Percentiles rank a stretch among this genome's conserved stretches.
phyloP scores from a whole-genome alignment of 2,113 vertebrate species.

The Merops nubicus region DNA sequence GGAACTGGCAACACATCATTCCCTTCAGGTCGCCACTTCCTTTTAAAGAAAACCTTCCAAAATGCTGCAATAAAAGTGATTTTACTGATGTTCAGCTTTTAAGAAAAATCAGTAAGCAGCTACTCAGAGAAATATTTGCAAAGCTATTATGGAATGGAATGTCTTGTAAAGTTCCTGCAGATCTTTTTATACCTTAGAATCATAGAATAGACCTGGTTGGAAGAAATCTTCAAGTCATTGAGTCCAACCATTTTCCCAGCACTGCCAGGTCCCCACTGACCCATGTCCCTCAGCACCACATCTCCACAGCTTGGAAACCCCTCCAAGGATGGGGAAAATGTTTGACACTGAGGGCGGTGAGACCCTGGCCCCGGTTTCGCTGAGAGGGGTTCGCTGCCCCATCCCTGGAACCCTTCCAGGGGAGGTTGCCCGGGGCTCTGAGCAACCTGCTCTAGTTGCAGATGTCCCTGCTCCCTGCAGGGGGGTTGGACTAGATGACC shows the following conservation, averaged over 20 bases:
- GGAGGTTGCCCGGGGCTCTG: no score
- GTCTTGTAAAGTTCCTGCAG: neutral
- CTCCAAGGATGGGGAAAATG: no score
- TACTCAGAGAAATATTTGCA: neutral
- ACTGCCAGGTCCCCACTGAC: neutral
- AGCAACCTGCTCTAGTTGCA: no score
- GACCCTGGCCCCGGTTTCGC: no score
- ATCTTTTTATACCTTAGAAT: neutral
- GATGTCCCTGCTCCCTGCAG: no score
- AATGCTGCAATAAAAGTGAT: neutral
- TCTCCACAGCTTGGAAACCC: no score
- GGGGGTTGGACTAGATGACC: no score
- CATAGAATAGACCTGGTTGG: neutral
- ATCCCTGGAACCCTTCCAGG: no score
- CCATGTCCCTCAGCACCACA: neutral
- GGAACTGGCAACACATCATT: neutral
- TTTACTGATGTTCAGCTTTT: neutral
- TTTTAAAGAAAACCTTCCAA: neutral
- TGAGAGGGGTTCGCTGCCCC: no score
- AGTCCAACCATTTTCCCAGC: no score
- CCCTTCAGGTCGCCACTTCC: neutral
- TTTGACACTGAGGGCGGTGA: no score
- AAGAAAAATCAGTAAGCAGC: neutral
- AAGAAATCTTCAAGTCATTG: neutral
- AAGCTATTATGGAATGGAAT: fast-evolving